A percentile compares a stretch with the other conserved stretches of the same genome.
Evolutionary conservation across 2,888 invertebrate genomes (phyloP).

Genomic region (Drosophila paranaensis): DNA sequence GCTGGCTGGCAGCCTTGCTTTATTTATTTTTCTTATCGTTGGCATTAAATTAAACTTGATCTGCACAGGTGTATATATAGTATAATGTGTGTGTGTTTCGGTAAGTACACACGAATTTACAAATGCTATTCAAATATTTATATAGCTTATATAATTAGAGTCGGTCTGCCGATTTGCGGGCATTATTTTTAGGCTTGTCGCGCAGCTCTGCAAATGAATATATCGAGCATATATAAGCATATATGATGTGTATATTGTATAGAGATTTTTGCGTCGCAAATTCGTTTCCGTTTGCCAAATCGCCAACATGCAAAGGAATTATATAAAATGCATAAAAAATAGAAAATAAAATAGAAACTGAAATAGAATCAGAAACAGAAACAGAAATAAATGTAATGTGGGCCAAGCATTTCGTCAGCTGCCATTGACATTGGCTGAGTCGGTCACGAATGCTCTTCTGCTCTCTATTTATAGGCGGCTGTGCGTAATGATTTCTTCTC

Average conservation of each 20-base stretch:
- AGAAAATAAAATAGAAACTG: slow-evolving; percentile 4
- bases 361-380: slow-evolving; percentile 1
- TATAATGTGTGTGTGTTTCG: background rate
- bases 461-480: slow-evolving; percentile 3
- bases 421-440: slow-evolving; percentile 54
- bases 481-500: background rate
- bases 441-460: slow-evolving; percentile 29
- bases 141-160: slow-evolving; percentile 66
- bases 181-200: slow-evolving; percentile 60
- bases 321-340: slow-evolving; percentile 35
- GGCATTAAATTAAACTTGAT: slow-evolving; percentile 63
- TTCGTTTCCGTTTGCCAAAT: slow-evolving; percentile 61
- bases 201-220: slow-evolving; percentile 15
- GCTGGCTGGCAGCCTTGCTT: background rate
- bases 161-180: slow-evolving; percentile 40
- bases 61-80: slow-evolving; percentile 29
- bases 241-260: background rate
- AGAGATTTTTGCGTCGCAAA: slow-evolving; percentile 53
- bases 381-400: slow-evolving; percentile 21
- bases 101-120: slow-evolving; percentile 16
- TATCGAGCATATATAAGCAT: background rate
- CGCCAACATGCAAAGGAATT: slow-evolving; percentile 29
- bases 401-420: slow-evolving; percentile 34
- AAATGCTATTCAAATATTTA: slow-evolving; percentile 65
- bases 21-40: slow-evolving; percentile 59